These are phyloP conservation scores for Tridacna gigas DNA, from an alignment of 2,888 invertebrate species.

Conservation along the genomic window DNA sequence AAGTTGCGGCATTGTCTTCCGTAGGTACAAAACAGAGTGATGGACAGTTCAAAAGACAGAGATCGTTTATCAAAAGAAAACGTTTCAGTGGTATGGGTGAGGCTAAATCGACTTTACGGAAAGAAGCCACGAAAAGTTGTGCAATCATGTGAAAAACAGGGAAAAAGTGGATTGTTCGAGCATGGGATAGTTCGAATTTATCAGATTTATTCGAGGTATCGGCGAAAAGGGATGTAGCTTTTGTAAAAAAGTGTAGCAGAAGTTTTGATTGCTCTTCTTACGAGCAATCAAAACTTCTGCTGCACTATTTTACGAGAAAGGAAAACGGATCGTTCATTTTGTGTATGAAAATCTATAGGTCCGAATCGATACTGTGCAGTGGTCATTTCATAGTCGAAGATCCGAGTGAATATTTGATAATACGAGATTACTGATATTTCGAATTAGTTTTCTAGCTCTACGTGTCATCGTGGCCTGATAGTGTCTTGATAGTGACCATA, in stretches of 20 bases:
- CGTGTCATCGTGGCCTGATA: too few relatives aligned
- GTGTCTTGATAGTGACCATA: too few relatives aligned
- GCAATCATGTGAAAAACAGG: constrained; percentile 72
- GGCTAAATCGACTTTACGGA: constrained; percentile 76
- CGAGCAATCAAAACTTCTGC: not conserved
- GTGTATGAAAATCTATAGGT: too few relatives aligned
- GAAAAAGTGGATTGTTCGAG: not conserved
- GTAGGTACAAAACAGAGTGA: constrained; percentile 69
- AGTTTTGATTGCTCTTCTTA: not conserved
- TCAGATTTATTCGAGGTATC: not conserved
- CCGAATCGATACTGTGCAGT: too few relatives aligned
- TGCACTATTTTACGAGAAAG: not conserved
- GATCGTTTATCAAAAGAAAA: constrained; percentile 74
- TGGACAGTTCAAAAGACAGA: constrained; percentile 68
- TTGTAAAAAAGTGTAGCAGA: not conserved
- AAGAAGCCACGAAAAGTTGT: constrained; percentile 81
- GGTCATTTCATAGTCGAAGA: too few relatives aligned
- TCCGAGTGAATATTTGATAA: too few relatives aligned
- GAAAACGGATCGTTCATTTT: too few relatives aligned
- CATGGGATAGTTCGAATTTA: not conserved
- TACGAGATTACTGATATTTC: too few relatives aligned
- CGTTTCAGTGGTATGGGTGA: constrained; percentile 78
- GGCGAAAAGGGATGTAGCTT: not conserved
- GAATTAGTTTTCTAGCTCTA: too few relatives aligned
- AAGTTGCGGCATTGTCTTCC: constrained; percentile 88